These are phyloP conservation scores for Trichogramma evanescens DNA, from an alignment of 2,888 invertebrate species.

Conservation along the genomic window DNA sequence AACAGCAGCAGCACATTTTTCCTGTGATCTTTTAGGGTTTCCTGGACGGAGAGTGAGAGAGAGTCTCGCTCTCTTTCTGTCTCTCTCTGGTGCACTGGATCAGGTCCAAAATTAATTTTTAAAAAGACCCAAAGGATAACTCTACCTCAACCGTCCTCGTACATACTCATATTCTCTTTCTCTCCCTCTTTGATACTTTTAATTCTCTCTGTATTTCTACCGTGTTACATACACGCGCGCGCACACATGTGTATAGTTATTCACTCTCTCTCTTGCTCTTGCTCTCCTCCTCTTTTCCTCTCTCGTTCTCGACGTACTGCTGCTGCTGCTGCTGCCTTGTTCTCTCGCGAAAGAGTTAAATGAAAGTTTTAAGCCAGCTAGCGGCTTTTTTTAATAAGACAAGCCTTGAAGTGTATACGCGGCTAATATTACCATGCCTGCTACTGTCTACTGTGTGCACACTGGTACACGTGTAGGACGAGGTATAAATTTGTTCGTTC, in stretches of 20 bases:
- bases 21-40: slow-evolving; percentile 46
- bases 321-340: too few species aligned
- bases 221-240: too few species aligned
- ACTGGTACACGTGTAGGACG: too few species aligned
- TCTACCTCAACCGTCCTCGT: slow-evolving; percentile 7
- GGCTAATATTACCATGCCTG: too few species aligned
- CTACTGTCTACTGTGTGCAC: too few species aligned
- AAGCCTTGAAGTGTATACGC: slow-evolving; percentile 14
- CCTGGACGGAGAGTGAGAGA: slow-evolving; percentile 23
- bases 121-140: slow-evolving; percentile 33
- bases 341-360: slow-evolving; percentile 17
- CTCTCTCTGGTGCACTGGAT: slow-evolving; percentile 33
- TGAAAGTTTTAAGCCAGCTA: slow-evolving; percentile 24
- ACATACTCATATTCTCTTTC: slow-evolving; percentile 19
- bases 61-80: not conserved
- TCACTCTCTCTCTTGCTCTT: not conserved
- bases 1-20: slow-evolving; percentile 41
- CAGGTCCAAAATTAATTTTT: slow-evolving; percentile 45
- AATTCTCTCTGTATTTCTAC: slow-evolving; percentile 14
- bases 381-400: slow-evolving; percentile 23
- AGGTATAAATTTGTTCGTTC: too few species aligned
- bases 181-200: slow-evolving; percentile 7
- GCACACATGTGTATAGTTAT: too few species aligned
- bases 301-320: not conserved
- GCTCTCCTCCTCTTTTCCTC: slow-evolving; percentile 5